A percentile compares a stretch with the other conserved stretches of the same genome.
These are phyloP conservation scores for Micrasema longulum DNA, from an alignment of 1,140 invertebrate species.

Conservation along the genomic window DNA sequence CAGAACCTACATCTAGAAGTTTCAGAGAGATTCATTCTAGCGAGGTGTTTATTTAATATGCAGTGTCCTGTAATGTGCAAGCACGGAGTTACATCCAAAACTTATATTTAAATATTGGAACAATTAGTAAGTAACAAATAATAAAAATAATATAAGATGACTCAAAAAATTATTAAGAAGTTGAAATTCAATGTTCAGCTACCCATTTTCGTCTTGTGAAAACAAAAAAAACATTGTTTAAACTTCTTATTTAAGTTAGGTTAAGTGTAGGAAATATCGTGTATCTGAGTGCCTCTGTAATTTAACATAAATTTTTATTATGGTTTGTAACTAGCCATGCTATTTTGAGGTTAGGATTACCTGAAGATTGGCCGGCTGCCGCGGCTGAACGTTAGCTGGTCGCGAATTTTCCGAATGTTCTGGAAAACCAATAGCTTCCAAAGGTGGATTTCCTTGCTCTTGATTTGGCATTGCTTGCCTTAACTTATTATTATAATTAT, in stretches of 20 bases:
- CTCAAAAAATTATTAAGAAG: neutral
- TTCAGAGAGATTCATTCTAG: no score
- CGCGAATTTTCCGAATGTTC: conserved; percentile 15
- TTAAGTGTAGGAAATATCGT: neutral
- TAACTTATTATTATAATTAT: conserved; percentile 1
- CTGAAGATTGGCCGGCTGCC: conserved; percentile 37
- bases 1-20: no score
- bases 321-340: neutral
- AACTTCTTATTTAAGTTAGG: neutral
- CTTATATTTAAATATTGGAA: no score
- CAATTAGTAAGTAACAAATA: no score
- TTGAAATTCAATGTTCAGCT: neutral
- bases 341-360: conserved; percentile 26
- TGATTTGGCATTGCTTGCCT: conserved; percentile 21
- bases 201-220: neutral
- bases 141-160: neutral
- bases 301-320: neutral
- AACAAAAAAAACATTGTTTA: neutral
- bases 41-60: no score
- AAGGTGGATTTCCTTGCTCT: conserved; percentile 1
- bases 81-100: no score
- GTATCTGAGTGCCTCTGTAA: no score
- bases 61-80: no score
- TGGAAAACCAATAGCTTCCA: conserved; percentile 18
- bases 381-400: neutral